Evolutionary conservation across 2,797 vertebrate species (phyloP), one percentile per base, ranked within the genome.

Genomic region (Cyclura pinguis): DNA sequence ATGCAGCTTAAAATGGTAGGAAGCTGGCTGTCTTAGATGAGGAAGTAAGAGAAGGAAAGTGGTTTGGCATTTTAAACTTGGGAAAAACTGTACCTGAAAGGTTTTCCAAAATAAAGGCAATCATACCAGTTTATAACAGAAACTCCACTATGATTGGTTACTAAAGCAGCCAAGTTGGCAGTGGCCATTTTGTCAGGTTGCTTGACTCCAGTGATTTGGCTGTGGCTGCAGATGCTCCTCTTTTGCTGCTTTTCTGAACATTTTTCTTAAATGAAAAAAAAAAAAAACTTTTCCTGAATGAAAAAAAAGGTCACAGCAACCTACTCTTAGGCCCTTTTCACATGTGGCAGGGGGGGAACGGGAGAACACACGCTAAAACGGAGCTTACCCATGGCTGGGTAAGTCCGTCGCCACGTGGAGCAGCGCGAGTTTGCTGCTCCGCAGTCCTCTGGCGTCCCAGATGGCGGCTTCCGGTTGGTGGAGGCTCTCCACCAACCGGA

Each of bases 41-140:
- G 91, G 62, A 42, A 83, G 8, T 2, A 84, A 92, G 80, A 73
- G 88, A 92, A 88, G 76, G 0, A 59, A 47, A 88, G 57, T 88
- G 52, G 67, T 69, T 69, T 80, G 29, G 3, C 69, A 27, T 10
- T 18, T 52, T 47, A 52, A 10, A 24, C 32, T 29, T 55, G 47
- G 16, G 73, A 29, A 69, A 2, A 82, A 82, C 6, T 13, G 9
- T 38, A 59, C 16, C 6, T 38, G 42, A 10, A 62, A 14, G 24
- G 47, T 32, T 72, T 32, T 72, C 38, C 42, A 20, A 38, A n/a
- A 72, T 72, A 72, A 81, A 69, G 27, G n/a, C 42, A 80, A 83
- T 74, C 9, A 47, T 83, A 88, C n/a, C 20, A 16, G 82, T 90
- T 76, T 86, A 76, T 86, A 57, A 62, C 52, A 59, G 62, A 52